Conservation (phyloP, 2,113 vertebrate species). For the Mus spicilegus region DNA sequence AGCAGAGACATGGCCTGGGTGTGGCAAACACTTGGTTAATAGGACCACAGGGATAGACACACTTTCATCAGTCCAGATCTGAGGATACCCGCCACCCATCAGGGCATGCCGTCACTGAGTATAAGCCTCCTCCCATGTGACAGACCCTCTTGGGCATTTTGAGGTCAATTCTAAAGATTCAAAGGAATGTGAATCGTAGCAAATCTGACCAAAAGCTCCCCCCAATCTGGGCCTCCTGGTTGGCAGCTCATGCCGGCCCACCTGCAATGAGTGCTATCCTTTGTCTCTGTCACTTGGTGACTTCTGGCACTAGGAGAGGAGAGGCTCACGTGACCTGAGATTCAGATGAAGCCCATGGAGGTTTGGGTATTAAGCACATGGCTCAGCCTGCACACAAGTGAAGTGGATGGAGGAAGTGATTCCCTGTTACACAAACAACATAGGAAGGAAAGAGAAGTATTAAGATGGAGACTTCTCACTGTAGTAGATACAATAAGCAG, state of each 20-base stretch:
- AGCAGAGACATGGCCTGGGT: neutral
- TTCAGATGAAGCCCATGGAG: fast-evolving
- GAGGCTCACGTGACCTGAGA: neutral
- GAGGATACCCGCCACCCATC: neutral
- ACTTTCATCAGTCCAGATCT: neutral
- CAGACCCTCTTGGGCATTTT: neutral
- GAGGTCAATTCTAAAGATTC: neutral
- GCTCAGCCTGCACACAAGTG: neutral
- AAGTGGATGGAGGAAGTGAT: neutral
- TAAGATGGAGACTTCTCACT: neutral
- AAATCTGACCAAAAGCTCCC: neutral
- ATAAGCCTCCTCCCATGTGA: neutral
- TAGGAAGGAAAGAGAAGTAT: neutral
- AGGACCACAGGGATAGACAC: neutral
- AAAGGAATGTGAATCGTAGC: neutral
- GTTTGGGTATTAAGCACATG: neutral
- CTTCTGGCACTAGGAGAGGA: neutral
- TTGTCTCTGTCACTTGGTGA: neutral
- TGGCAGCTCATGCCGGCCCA: neutral
- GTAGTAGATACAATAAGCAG: neutral
- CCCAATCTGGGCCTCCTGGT: neutral
- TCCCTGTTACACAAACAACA: neutral
- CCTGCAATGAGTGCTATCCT: neutral
- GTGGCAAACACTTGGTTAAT: neutral
- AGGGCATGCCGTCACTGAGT: no score